Evolutionary conservation across 2,797 vertebrate genomes (phyloP), one percentile per base, ranked within the genome.

Genomic region (Helostoma temminkii): DNA sequence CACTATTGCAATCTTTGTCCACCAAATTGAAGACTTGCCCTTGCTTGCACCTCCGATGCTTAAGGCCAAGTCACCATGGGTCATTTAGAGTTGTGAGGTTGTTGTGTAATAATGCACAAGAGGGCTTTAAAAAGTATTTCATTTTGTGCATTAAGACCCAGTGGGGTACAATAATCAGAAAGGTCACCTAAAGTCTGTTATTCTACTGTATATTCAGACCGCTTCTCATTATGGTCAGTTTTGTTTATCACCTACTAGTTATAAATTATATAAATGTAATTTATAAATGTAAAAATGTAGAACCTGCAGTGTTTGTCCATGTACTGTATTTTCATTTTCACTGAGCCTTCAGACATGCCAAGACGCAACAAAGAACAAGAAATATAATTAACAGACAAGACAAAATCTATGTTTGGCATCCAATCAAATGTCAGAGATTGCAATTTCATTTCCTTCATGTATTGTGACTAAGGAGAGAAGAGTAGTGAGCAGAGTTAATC

Each of bases 1-100:
- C 77, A 75, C 88, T 86, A 74, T 78, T 87, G 83, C 89, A 91
- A 88, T 89, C 88, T 89, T 77, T 88, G 82, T 90, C 83, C 87
- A 61, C 84, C 78, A 90, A 92, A 92, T 90, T 88, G 84, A 90
- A 89, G 88, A 90, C 83, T 87, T 88, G 85, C 83, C 85, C 82
- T 39, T 48, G 61, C 64, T 76, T 79, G 77, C 82, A 88, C 89
- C 86, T 87, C 78, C 70, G 83, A 87, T 78, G 68, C 87, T 87
- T 69, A 54, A 55, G 83, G 84, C 83, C 81, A 67, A 77, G 83
- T 86, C 85, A 82, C 79, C 66, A 24, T 21, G 55, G 68, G 71
- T 84, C 85, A 82, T 57, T 80, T 58, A 14, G 62, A 72, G 75
- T 81, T 32, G 9, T 3, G 56, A 78, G 61, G 68, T 74, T 70